These are phyloP conservation scores for Pipra filicauda DNA, from an alignment of 2,113 vertebrate genomes.

Conservation along the genomic window DNA sequence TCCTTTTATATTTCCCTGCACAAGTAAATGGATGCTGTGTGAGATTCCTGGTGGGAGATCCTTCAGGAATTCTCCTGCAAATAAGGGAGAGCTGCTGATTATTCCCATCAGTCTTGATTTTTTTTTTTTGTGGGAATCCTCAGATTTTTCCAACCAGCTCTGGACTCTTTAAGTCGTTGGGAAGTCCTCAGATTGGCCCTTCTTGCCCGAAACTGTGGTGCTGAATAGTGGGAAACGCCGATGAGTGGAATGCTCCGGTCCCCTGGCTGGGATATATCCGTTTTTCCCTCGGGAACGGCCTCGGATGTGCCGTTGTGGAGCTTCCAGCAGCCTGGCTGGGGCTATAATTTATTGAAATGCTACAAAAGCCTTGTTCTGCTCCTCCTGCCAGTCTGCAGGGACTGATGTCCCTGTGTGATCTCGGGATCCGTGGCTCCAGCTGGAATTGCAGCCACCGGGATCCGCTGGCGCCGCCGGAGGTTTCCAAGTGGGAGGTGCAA, in stretches of 20 bases:
- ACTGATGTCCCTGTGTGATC: not conserved
- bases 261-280: not conserved
- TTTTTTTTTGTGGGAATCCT: not conserved
- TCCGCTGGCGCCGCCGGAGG: rapidly evolving
- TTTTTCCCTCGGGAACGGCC: not conserved
- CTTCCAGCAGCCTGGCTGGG: not conserved
- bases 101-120: not conserved
- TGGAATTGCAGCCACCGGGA: rapidly evolving
- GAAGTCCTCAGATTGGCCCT: not conserved
- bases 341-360: not conserved
- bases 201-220: not conserved
- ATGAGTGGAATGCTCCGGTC: not conserved
- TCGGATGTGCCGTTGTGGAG: not conserved
- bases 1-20: not conserved
- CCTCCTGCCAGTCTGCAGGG: not conserved
- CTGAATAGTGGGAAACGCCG: rapidly evolving
- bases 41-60: not conserved
- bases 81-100: not conserved
- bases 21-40: rapidly evolving
- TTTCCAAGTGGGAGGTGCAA: not conserved
- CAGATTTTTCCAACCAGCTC: rapidly evolving
- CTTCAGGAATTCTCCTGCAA: not conserved
- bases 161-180: not conserved
- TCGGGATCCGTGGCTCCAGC: not conserved
- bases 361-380: not conserved